A percentile compares a stretch with the other conserved stretches of the same genome.
Evolutionary conservation across 2,888 invertebrate genomes (phyloP).

Genomic region (Plebejus argus): DNA sequence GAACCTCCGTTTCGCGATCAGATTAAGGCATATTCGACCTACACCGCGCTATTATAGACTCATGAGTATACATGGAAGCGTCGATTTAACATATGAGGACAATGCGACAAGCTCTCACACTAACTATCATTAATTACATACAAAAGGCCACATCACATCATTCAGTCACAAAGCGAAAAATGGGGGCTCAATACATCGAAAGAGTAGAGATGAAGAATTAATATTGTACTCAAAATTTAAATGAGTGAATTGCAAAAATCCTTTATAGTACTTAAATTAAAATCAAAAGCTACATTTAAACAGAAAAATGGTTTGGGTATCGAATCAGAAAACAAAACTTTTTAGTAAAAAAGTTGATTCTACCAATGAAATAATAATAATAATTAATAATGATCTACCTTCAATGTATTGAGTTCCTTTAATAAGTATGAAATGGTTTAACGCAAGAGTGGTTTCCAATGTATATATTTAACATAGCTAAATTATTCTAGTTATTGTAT

Average conservation of each 20-base stretch:
- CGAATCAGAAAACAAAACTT: constrained; percentile 23
- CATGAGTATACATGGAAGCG: constrained; percentile 70
- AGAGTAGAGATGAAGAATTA: not conserved
- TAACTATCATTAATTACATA: constrained; percentile 70
- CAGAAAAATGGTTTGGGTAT: not conserved
- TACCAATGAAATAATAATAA: constrained; percentile 1
- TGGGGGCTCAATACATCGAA: constrained; percentile 41
- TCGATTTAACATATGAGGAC: constrained; percentile 62
- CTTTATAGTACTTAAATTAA: not conserved
- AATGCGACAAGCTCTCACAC: constrained; percentile 74
- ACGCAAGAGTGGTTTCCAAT: constrained; percentile 48
- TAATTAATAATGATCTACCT: not conserved
- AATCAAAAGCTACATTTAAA: not conserved
- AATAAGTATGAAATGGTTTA: constrained; percentile 59
- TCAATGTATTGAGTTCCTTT: constrained; percentile 35
- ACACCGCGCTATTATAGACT: constrained; percentile 66
- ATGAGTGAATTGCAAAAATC: not conserved
- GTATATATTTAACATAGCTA: constrained; percentile 55
- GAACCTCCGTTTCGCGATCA: constrained; percentile 46
- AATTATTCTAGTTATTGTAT: constrained; percentile 61
- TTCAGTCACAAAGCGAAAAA: constrained; percentile 79
- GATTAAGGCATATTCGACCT: constrained; percentile 65
- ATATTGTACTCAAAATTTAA: not conserved
- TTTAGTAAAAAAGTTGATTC: constrained; percentile 19
- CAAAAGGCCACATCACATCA: constrained; percentile 81